Percentiles rank a stretch among this genome's conserved stretches.
phyloP scores from a whole-genome alignment of 2,113 vertebrate genomes.

The Orientallactaga bullata region DNA sequence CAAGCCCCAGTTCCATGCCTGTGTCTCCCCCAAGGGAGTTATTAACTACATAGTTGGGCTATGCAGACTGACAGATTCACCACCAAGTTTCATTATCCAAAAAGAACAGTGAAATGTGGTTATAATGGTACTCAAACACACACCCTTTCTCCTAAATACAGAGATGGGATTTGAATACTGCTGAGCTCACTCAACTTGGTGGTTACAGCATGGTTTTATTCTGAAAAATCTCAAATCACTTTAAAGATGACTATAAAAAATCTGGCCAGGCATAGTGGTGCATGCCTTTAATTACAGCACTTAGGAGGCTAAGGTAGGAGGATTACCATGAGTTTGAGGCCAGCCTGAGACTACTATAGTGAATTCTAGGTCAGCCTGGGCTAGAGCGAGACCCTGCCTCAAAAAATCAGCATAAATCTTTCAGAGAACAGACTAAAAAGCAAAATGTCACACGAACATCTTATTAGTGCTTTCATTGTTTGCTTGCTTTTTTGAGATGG shows the following conservation, averaged over 20 bases:
- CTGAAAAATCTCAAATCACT: constrained; percentile 31
- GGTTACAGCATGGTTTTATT: background rate
- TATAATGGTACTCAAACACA: background rate
- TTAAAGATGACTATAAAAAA: constrained; percentile 36
- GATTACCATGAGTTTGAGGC: no score
- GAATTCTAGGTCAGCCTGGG: no score
- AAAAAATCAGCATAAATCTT: background rate
- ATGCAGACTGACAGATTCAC: constrained; percentile 16
- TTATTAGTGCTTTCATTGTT: background rate
- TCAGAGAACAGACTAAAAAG: constrained; percentile 40
- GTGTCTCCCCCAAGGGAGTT: background rate
- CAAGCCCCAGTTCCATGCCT: background rate
- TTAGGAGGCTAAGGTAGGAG: no score
- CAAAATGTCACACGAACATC: constrained; percentile 4
- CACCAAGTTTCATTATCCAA: background rate
- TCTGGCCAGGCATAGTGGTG: no score
- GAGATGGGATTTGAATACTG: background rate
- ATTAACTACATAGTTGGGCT: background rate
- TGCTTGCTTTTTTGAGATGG: background rate
- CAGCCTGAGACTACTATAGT: no score
- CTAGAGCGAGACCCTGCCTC: no score
- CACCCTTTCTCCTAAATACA: background rate
- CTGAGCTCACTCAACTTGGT: background rate
- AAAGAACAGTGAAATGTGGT: background rate
- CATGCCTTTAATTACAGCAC: no score